Percentiles rank a stretch among this genome's conserved stretches.
These are phyloP conservation scores for Eulithis testata DNA, from an alignment of 2,888 invertebrate genomes.

Conservation along the genomic window DNA sequence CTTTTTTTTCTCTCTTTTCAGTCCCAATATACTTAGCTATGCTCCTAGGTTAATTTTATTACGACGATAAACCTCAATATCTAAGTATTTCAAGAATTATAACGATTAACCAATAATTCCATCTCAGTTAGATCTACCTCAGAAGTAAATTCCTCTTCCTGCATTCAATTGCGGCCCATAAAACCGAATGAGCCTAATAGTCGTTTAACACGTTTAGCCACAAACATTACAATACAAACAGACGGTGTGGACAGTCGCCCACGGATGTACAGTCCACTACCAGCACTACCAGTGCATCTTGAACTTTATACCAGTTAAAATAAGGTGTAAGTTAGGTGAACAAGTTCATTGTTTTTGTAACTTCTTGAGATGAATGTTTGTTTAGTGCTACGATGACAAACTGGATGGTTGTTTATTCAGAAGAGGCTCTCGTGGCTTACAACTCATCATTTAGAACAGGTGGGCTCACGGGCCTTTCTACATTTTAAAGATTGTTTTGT, in stretches of 20 bases:
- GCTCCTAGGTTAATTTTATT: too few relatives aligned
- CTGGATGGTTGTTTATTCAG: conserved; percentile 33
- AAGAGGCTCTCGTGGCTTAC: conserved; percentile 23
- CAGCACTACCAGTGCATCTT: background rate
- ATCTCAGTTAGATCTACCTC: conserved; percentile 17
- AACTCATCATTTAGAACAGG: conserved; percentile 27
- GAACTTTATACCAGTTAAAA: background rate
- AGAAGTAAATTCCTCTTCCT: conserved; percentile 26
- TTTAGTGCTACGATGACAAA: conserved; percentile 34
- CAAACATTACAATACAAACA: conserved; percentile 32
- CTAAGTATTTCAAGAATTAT: background rate
- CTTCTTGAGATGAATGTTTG: conserved; percentile 29
- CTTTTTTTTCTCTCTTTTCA: too few relatives aligned
- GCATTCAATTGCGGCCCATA: conserved; percentile 26
- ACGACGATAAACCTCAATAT: too few relatives aligned
- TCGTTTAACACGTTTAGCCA: conserved; percentile 37
- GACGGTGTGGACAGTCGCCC: conserved; percentile 30
- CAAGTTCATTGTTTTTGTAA: conserved; percentile 25
- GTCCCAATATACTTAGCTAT: too few relatives aligned
- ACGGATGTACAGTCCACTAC: conserved; percentile 19
- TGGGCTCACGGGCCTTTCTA: conserved; percentile 11
- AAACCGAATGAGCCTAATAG: conserved; percentile 35
- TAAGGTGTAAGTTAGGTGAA: conserved; percentile 1
- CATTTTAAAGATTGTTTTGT: background rate
- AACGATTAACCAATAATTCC: background rate